Evolutionary conservation across 2,888 invertebrate genomes (phyloP).

Genomic region (Pseudococcus longispinus): DNA sequence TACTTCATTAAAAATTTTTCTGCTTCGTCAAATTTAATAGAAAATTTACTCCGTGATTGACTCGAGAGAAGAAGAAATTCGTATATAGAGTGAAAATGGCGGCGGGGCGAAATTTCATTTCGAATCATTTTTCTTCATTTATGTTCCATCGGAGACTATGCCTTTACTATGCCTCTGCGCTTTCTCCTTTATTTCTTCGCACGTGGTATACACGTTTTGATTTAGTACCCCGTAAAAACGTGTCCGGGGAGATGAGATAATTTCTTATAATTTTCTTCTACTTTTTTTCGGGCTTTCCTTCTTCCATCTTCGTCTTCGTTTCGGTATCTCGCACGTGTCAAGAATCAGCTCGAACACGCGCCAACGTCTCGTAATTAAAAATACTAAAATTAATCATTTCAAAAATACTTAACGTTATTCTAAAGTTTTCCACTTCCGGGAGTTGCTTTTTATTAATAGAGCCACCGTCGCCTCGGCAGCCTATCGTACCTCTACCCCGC

Average conservation of each 20-base stretch:
- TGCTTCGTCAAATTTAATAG: conserved; percentile 8
- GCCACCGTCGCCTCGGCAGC: background rate
- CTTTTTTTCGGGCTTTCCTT: background rate
- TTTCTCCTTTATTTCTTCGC: background rate
- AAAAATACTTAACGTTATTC: background rate
- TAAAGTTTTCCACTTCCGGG: conserved; percentile 1
- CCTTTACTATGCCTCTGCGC: background rate
- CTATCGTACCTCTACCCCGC: too few relatives aligned
- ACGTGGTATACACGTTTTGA: conserved; percentile 9
- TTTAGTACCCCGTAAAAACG: conserved; percentile 5
- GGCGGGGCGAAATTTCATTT: background rate
- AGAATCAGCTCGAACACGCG: background rate
- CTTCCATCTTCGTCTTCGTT: background rate
- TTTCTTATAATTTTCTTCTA: background rate
- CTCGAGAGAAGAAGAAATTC: background rate
- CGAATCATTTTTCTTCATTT: conserved; percentile 27
- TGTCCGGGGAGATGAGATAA: conserved; percentile 6
- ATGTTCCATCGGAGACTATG: background rate
- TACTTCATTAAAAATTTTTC: conserved; percentile 7
- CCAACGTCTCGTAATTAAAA: background rate
- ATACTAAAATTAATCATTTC: conserved; percentile 6
- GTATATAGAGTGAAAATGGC: background rate
- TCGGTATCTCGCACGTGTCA: background rate
- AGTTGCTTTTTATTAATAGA: conserved; percentile 6
- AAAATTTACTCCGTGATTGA: conserved; percentile 14